These are phyloP conservation scores for Eurystomus glaucurus DNA, from an alignment of 2,797 vertebrate genomes.

Conservation along the genomic window DNA sequence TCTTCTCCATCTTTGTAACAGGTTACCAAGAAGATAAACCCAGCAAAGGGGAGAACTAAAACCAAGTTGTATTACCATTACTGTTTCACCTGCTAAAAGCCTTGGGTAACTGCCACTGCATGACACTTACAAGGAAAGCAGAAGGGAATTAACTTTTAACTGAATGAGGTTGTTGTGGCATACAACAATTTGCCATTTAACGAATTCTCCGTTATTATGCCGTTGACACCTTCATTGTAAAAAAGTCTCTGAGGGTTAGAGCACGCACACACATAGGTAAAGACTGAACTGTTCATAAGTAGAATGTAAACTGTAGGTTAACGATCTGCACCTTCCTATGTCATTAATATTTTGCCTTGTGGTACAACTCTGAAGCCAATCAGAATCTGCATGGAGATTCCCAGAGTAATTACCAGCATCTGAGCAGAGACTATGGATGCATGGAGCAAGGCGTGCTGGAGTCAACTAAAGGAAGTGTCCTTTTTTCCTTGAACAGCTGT, in stretches of 20 bases:
- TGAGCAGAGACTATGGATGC: not conserved
- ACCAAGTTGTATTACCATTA: not conserved
- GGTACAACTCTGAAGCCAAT: not conserved
- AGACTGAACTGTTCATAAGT: not conserved
- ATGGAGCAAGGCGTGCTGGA: not conserved
- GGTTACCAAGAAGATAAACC: not conserved
- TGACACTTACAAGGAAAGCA: not conserved
- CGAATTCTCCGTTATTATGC: not conserved
- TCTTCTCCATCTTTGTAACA: not conserved
- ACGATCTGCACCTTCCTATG: not conserved
- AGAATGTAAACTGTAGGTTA: not conserved
- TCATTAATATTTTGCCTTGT: not conserved
- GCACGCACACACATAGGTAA: not conserved
- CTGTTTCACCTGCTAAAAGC: not conserved
- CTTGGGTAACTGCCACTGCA: not conserved
- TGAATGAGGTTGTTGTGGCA: not conserved
- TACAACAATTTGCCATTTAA: not conserved
- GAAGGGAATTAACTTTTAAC: not conserved
- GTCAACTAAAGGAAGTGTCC: not conserved
- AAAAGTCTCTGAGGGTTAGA: not conserved
- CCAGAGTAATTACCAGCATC: not conserved
- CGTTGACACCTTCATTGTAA: not conserved
- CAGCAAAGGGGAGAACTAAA: not conserved
- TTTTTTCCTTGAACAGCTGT: not conserved
- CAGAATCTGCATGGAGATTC: not conserved